Percentiles rank a stretch among this genome's conserved stretches.
phyloP scores from a whole-genome alignment of 2,113 vertebrate genomes.

The Anseranas semipalmata region DNA sequence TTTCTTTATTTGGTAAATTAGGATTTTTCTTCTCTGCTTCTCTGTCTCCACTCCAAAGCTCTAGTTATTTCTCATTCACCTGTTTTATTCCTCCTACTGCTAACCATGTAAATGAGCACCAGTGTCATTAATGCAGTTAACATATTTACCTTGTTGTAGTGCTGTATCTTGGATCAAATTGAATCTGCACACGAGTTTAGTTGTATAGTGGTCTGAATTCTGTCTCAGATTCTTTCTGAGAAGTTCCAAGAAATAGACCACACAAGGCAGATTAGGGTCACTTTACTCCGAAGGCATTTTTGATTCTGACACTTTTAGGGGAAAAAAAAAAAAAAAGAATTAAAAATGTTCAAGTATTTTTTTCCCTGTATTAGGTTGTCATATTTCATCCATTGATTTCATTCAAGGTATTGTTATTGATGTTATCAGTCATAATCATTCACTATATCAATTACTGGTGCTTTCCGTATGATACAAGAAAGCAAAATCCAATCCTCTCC shows the following conservation, averaged over 20 bases:
- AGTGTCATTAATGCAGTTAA: neutral
- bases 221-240: neutral
- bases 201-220: neutral
- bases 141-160: neutral
- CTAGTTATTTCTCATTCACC: neutral
- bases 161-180: neutral
- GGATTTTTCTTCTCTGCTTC: neutral
- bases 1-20: neutral
- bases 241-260: neutral
- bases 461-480: neutral
- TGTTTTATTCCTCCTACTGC: neutral
- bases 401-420: neutral
- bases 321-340: neutral
- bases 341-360: neutral
- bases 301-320: neutral
- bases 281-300: neutral
- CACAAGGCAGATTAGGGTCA: neutral
- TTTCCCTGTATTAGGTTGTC: neutral
- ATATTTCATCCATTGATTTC: neutral
- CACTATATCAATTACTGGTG: neutral
- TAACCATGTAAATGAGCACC: neutral
- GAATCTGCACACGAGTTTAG: neutral
- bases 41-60: neutral
- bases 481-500: neutral
- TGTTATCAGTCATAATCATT: neutral